phyloP scores from a whole-genome alignment of 1,140 invertebrate species.

The Dendrolimus kikuchii region DNA sequence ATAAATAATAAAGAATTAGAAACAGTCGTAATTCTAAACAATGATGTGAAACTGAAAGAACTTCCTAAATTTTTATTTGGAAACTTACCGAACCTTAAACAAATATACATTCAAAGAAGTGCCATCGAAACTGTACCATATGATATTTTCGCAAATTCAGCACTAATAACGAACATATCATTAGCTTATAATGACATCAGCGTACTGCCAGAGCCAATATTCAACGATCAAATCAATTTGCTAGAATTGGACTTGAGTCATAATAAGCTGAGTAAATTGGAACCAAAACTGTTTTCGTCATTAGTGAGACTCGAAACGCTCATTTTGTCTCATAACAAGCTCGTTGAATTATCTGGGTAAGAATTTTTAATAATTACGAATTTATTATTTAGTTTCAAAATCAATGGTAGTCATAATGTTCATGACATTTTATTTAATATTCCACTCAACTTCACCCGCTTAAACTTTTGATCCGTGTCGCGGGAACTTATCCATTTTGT shows the following conservation, averaged over 20 bases:
- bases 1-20: slow-evolving; percentile 68
- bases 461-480: no score
- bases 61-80: slow-evolving; percentile 73
- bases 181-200: slow-evolving; percentile 73
- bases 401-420: no score
- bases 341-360: slow-evolving; percentile 72
- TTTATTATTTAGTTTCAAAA: slow-evolving; percentile 7
- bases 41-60: slow-evolving; percentile 69
- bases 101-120: slow-evolving; percentile 67
- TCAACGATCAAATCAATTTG: slow-evolving; percentile 74
- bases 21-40: slow-evolving; percentile 72
- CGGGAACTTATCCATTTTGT: no score
- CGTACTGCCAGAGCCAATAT: slow-evolving; percentile 69
- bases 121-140: slow-evolving; percentile 70
- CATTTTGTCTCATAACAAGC: slow-evolving; percentile 71
- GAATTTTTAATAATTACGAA: slow-evolving; percentile 18
- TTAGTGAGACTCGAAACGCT: slow-evolving; percentile 68
- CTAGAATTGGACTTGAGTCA: slow-evolving; percentile 70
- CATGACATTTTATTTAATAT: no score
- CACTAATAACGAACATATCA: slow-evolving; percentile 70
- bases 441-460: no score
- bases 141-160: slow-evolving; percentile 74
- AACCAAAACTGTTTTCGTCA: slow-evolving; percentile 70
- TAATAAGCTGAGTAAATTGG: slow-evolving; percentile 72
- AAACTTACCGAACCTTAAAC: slow-evolving; percentile 69